Evolutionary conservation across 30 jellyfish, hydroid and myxozoan species (phyloP).

Genomic region (Aurelia aurita): DNA sequence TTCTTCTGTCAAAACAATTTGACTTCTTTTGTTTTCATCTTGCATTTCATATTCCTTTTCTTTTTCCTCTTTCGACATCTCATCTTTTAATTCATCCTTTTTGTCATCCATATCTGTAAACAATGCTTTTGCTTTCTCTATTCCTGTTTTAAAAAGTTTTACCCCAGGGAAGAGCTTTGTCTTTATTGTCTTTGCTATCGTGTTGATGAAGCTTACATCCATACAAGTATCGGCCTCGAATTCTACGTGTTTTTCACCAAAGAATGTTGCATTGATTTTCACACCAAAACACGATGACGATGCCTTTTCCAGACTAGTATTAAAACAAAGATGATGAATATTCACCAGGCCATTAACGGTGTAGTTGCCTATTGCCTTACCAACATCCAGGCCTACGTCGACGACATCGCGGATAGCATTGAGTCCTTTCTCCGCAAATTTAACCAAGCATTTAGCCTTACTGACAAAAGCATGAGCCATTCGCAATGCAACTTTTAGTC

Average conservation of each 20-base stretch:
- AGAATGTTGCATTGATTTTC: constrained; percentile 68
- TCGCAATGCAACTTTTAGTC: constrained; percentile 52
- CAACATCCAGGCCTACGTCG: constrained; percentile 61
- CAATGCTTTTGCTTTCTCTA: constrained; percentile 77
- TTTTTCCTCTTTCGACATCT: constrained; percentile 55
- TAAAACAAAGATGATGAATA: constrained; percentile 80
- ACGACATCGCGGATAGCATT: constrained; percentile 62
- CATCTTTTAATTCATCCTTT: constrained; percentile 65
- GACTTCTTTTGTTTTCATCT: constrained; percentile 60
- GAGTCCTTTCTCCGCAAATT: constrained; percentile 67
- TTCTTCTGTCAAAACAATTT: constrained; percentile 9
- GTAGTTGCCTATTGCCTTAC: constrained; percentile 38
- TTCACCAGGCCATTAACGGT: constrained; percentile 52
- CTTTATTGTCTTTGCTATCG: constrained; percentile 60
- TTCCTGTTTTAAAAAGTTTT: constrained; percentile 37
- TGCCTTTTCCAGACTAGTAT: constrained; percentile 86
- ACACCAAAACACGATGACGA: constrained; percentile 74
- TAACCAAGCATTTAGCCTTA: constrained; percentile 51
- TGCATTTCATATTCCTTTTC: constrained; percentile 42
- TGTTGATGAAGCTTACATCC: constrained; percentile 72
- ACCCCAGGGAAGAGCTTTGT: constrained; percentile 80
- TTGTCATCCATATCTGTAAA: constrained; percentile 50
- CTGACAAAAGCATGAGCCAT: constrained; percentile 64
- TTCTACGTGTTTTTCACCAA: constrained; percentile 56
- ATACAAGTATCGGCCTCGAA: constrained; percentile 71